Evolutionary conservation across 2,888 invertebrate genomes (phyloP).

Genomic region (Eumerus sabulonum): DNA sequence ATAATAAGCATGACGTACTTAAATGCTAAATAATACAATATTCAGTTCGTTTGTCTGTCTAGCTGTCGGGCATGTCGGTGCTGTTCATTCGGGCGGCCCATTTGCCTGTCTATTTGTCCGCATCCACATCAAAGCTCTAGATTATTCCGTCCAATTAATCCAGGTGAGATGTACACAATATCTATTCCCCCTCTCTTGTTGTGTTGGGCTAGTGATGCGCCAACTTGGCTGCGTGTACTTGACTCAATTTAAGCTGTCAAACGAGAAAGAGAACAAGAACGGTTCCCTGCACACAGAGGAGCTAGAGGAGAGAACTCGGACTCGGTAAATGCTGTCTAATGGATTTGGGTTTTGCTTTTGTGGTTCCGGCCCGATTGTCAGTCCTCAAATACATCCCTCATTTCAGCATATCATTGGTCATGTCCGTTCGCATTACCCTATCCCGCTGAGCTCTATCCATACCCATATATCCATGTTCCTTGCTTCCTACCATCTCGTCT

Average conservation of each 20-base stretch:
- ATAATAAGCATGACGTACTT: slow-evolving; percentile 62
- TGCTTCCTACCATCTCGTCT: too few species aligned
- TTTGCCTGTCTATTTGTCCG: slow-evolving; percentile 59
- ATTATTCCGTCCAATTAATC: slow-evolving; percentile 66
- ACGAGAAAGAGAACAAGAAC: too few species aligned
- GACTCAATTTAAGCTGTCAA: slow-evolving; percentile 20
- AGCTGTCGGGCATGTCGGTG: slow-evolving; percentile 56
- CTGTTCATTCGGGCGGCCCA: slow-evolving; percentile 12
- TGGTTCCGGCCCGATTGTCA: slow-evolving; percentile 64
- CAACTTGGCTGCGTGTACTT: slow-evolving; percentile 55
- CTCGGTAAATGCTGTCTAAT: slow-evolving; percentile 44
- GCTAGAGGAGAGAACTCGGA: slow-evolving; percentile 33
- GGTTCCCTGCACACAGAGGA: not conserved
- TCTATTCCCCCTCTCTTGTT: slow-evolving; percentile 27
- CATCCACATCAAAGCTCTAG: slow-evolving; percentile 63
- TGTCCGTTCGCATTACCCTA: slow-evolving; percentile 63
- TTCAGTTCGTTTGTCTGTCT: slow-evolving; percentile 60
- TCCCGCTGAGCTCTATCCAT: slow-evolving; percentile 59
- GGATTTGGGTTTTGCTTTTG: slow-evolving; percentile 62
- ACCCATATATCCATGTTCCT: slow-evolving; percentile 11
- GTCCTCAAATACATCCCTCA: slow-evolving; percentile 63
- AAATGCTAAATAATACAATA: slow-evolving; percentile 64
- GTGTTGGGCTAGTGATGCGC: slow-evolving; percentile 27
- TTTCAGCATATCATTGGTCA: slow-evolving; percentile 66
- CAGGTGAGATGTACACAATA: slow-evolving; percentile 64